phyloP scores from a whole-genome alignment of 1,140 invertebrate species.

The Bombus huntii region DNA sequence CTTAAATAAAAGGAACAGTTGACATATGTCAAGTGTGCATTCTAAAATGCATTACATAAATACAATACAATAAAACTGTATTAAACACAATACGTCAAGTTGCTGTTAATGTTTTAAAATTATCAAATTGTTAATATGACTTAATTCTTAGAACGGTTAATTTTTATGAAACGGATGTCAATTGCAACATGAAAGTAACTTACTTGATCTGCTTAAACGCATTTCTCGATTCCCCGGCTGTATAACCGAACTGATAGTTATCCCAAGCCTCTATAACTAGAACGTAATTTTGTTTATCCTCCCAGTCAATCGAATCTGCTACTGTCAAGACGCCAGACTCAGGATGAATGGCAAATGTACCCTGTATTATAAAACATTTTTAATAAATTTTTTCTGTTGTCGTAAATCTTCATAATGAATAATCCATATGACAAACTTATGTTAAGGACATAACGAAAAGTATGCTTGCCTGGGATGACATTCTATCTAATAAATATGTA shows the following conservation, averaged over 20 bases:
- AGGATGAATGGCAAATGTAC: conserved; percentile 93
- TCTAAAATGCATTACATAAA: too few relatives aligned
- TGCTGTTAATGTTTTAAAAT: too few relatives aligned
- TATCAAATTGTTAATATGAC: too few relatives aligned
- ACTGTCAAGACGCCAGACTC: conserved; percentile 92
- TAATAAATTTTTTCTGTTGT: neutral
- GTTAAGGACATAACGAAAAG: too few relatives aligned
- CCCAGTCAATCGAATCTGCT: conserved; percentile 91
- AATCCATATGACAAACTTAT: neutral
- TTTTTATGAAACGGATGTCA: neutral
- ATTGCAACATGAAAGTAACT: conserved; percentile 70
- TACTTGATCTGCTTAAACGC: conserved; percentile 95
- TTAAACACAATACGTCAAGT: too few relatives aligned
- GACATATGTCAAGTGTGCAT: too few relatives aligned
- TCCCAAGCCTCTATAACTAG: conserved; percentile 96
- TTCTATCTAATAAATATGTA: conserved; percentile 93
- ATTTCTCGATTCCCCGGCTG: conserved; percentile 94
- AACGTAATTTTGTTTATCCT: conserved; percentile 89
- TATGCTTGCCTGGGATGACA: conserved; percentile 88
- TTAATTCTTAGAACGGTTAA: too few relatives aligned
- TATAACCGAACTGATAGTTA: conserved; percentile 96
- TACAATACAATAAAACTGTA: too few relatives aligned
- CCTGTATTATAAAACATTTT: conserved; percentile 78
- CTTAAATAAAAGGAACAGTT: too few relatives aligned
- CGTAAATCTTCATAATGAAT: neutral